These are phyloP conservation scores for Agriotes lineatus DNA, from an alignment of 2,888 invertebrate species.

Conservation along the genomic window DNA sequence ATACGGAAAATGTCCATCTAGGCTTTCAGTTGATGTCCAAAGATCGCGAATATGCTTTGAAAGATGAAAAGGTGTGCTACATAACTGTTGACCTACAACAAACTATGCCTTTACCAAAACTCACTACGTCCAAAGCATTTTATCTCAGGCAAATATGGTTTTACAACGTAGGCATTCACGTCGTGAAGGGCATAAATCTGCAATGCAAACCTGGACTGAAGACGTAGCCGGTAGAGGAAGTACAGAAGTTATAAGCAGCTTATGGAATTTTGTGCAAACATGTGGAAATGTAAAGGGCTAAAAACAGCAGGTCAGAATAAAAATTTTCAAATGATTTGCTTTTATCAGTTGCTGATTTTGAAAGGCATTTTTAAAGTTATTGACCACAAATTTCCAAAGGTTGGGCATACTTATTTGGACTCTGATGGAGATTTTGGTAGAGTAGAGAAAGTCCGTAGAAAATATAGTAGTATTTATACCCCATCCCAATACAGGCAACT, in stretches of 20 bases:
- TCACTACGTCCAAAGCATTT: too few species aligned
- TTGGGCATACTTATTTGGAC: too few species aligned
- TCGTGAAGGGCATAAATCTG: constrained; percentile 41
- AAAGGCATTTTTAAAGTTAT: constrained; percentile 53
- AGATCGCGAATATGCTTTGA: background rate
- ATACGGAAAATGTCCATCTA: too few species aligned
- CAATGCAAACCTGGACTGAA: too few species aligned
- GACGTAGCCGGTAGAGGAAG: constrained; percentile 47
- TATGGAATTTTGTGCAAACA: constrained; percentile 39
- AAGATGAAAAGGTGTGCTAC: background rate
- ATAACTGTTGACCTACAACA: too few species aligned
- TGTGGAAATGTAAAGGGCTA: constrained; percentile 38
- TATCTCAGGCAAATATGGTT: too few species aligned
- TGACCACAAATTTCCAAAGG: constrained; percentile 58
- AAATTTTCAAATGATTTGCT: constrained; percentile 52
- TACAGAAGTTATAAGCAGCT: constrained; percentile 45
- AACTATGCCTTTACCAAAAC: too few species aligned
- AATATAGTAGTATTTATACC: constrained; percentile 21
- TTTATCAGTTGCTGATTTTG: constrained; percentile 50
- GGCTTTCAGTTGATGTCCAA: background rate
- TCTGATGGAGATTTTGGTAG: constrained; percentile 56
- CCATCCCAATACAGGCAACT: too few species aligned
- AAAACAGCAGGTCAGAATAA: constrained; percentile 53
- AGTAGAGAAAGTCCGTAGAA: constrained; percentile 53
- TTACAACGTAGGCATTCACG: too few species aligned